Evolutionary conservation across 2,113 vertebrate species (phyloP), one percentile per base, ranked within the genome.

Genomic region (Passer domesticus): DNA sequence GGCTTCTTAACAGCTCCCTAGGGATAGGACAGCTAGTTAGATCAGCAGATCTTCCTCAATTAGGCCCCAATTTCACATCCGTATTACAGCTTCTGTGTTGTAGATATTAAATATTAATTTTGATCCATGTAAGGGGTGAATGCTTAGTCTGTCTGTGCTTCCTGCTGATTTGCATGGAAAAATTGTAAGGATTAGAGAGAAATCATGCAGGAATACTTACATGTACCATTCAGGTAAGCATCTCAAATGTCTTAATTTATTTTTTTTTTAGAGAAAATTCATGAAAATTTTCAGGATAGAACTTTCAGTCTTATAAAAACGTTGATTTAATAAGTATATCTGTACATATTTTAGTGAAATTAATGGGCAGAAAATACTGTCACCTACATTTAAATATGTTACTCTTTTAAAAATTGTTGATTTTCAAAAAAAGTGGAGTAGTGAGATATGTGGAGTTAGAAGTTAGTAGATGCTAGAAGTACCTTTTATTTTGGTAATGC

Each of bases 41-140:
- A 88, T 88, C 56, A 91, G 84, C 30, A 73, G 72, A 70, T 86
- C 60, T 85, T 95, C 52, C 56, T 85, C 92, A 88, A 2, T 83
- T 94, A 89, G 46, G 28, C 35, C 78, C 22, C 60, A 89, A 5
- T 90, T 94, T 96, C n/a, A 62, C 23, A 92, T 93, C 73, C 89
- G 46, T 76, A 83, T 58, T 70, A 73, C 8, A 80, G 46, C 33
- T 73, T 91, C 74, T 47, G 37, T 90, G 52, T 89, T 85, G 58
- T 49, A 76, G 49, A 33, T 84, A 84, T 37, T 87, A 69, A 72
- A 63, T 43, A 74, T 56, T 41, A 39, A 78, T 33, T 83, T 83
- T 11, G 4, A 15, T 43, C 30, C 39, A 19, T 37, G 15, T 72
- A 55, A 59, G n/a, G 35, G 8, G 25, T 25, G 33, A 89, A 66